A percentile compares a stretch with the other conserved stretches of the same genome.
phyloP scores from a whole-genome alignment of 2,888 invertebrate genomes.

The Paralinhomoeus sp. region DNA sequence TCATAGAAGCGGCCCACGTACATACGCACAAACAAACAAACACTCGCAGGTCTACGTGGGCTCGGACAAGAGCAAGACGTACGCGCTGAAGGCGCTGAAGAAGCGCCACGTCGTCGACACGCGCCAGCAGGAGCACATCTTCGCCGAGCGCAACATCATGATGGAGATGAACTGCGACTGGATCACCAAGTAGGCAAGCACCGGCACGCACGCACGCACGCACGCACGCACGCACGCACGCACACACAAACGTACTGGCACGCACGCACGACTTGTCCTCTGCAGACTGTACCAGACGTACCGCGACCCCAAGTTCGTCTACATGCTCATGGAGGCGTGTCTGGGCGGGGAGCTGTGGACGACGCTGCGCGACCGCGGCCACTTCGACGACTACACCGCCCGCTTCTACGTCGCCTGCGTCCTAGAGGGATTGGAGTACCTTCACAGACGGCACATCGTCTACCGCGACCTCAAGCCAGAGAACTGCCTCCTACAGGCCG shows the following conservation, averaged over 20 bases:
- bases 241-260: no score
- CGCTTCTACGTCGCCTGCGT: constrained; percentile 74
- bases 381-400: constrained; percentile 26
- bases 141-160: constrained; percentile 62
- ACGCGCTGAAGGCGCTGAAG: constrained; percentile 65
- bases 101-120: constrained; percentile 68
- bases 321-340: constrained; percentile 80
- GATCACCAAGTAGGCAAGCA: constrained; percentile 50
- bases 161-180: constrained; percentile 49
- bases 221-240: no score
- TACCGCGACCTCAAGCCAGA: constrained; percentile 55
- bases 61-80: constrained; percentile 35
- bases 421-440: constrained; percentile 87
- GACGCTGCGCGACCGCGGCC: constrained; percentile 35
- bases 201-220: no score
- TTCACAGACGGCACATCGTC: constrained; percentile 86
- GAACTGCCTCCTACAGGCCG: constrained; percentile 68
- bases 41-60: constrained; percentile 29
- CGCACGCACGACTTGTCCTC: no score
- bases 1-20: no score
- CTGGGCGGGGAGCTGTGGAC: constrained; percentile 87
- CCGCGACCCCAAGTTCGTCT: constrained; percentile 69
- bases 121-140: constrained; percentile 65
- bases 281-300: constrained; percentile 63
- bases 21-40: no score